Base-by-base conservation (phyloP, 2,888 invertebrate genomes). In the Mylabris sibirica region DNA sequence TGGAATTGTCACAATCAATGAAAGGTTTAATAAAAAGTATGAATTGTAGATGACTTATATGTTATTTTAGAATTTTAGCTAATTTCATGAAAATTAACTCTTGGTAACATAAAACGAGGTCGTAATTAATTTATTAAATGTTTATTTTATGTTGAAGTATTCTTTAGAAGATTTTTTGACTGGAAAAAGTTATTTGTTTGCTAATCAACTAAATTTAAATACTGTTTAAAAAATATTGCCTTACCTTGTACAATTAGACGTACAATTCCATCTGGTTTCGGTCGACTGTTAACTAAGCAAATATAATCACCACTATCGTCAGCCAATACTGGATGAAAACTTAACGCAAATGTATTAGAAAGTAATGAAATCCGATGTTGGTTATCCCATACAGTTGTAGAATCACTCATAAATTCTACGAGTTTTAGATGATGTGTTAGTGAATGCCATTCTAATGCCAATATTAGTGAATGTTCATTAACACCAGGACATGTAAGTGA, bases 161-260 rank as follows among this genome's bases (percentile, higher is more conserved):
- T 30, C 30, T 30, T 6, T 30, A 30, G 30, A 30, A 30, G 30
- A 8, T 30, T 30, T 30, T 30, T 30, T 30, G 30, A 30, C 5
- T 30, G 30, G 30, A 30, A 30, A 30, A 30, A 30, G 8, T 30
- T 30, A 8, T 30, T n/a, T 30, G 30, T 30, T 30, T 30, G 4
- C 30, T 35, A 35, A 9, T 35, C 35, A 35, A 35, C 2, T 11
- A 11, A 35, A 12, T 35, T 12, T 9, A 35, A 38, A 2, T 38
- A 12, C 14, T 12, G 11, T 38, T 38, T 3, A 12, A 38, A 38
- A 12, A 12, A 3, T 2, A 3, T 38, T 14, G 63, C 81, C 87
- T 87, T 84, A 91, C 91, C 91, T 87, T 90, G 89, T 68, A 92
- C 91, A 75, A 89, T 86, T 76, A 92, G 88, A 78, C 88, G 87